phyloP scores from a whole-genome alignment of 2,113 vertebrate species.

The Tragelaphus imberbis region DNA sequence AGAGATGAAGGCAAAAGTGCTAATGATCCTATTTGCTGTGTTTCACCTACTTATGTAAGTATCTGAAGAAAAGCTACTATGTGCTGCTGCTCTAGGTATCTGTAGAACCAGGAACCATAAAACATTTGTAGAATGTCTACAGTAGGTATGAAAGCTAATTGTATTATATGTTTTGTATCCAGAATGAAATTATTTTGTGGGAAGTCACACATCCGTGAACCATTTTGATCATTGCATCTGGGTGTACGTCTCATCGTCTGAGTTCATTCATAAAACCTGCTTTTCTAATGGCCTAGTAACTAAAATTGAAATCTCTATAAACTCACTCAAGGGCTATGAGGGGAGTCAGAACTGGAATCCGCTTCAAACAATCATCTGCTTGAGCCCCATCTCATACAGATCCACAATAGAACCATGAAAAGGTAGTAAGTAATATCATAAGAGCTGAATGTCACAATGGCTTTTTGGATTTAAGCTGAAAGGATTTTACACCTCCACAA shows the following conservation, averaged over 20 bases:
- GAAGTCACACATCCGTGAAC: background rate
- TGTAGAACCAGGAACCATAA: background rate
- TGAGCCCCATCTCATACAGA: background rate
- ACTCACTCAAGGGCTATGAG: background rate
- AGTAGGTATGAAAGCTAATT: background rate
- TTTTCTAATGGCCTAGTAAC: background rate
- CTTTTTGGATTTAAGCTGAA: background rate
- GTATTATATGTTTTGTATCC: background rate
- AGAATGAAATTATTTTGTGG: conserved; percentile 10
- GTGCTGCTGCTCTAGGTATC: background rate
- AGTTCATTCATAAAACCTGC: background rate
- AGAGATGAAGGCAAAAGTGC: background rate
- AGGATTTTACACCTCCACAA: background rate
- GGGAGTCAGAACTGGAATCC: background rate
- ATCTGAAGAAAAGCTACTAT: background rate
- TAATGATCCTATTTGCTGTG: background rate
- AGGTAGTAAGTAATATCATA: background rate
- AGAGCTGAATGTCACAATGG: background rate
- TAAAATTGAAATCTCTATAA: background rate
- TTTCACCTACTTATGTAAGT: background rate
- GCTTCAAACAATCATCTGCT: background rate
- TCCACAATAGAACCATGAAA: background rate
- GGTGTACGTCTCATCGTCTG: background rate
- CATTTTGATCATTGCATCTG: background rate
- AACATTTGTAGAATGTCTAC: background rate